phyloP scores from a whole-genome alignment of 2,888 invertebrate species.

The Idaea biselata region DNA sequence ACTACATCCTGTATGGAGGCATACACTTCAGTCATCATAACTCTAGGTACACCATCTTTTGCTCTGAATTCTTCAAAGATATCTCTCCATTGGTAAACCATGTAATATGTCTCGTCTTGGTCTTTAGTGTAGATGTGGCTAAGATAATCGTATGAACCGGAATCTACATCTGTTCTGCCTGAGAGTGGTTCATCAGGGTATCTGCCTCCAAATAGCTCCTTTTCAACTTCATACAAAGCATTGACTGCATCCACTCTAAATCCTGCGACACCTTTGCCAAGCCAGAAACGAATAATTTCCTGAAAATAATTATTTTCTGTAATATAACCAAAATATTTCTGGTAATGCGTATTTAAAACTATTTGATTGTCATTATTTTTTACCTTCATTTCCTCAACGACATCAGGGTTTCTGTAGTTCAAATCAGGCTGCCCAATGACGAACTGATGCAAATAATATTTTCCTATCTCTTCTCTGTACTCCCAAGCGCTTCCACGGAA shows the following conservation, averaged over 20 bases:
- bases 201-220: conserved; percentile 60
- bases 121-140: conserved; percentile 83
- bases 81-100: conserved; percentile 84
- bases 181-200: conserved; percentile 80
- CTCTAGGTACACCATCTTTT: conserved; percentile 68
- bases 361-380: conserved; percentile 1
- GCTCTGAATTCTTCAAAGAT: conserved; percentile 80
- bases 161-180: conserved; percentile 60
- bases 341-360: background rate
- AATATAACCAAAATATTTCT: background rate
- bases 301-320: conserved; percentile 32
- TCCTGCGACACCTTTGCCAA: conserved; percentile 91
- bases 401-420: conserved; percentile 84
- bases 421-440: conserved; percentile 86
- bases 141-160: conserved; percentile 78
- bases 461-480: conserved; percentile 82
- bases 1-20: conserved; percentile 81
- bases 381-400: conserved; percentile 82
- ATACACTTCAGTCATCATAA: conserved; percentile 90
- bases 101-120: conserved; percentile 80
- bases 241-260: conserved; percentile 91
- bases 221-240: conserved; percentile 82
- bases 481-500: conserved; percentile 88
- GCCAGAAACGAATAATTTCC: conserved; percentile 88
- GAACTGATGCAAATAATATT: conserved; percentile 89